These are phyloP conservation scores for Hipposideros larvatus DNA, from an alignment of 2,797 vertebrate genomes.

Conservation along the genomic window DNA sequence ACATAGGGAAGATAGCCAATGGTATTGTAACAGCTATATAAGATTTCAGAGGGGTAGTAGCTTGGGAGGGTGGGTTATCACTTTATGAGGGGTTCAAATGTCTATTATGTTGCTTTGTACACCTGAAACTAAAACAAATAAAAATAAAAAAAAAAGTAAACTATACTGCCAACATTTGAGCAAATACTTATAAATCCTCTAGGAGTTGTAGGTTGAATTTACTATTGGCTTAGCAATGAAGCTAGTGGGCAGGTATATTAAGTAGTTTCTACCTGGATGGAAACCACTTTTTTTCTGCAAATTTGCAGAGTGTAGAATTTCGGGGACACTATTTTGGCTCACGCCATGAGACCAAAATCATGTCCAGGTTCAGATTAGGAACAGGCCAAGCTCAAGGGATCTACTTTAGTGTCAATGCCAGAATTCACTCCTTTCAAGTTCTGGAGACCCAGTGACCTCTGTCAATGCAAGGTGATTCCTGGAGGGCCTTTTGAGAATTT, in stretches of 20 bases:
- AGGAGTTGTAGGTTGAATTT: background rate
- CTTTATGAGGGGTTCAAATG: no score
- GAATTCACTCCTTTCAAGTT: conserved; percentile 42
- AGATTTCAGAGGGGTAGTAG: no score
- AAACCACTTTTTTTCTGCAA: background rate
- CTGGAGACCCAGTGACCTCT: background rate
- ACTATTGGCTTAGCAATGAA: background rate
- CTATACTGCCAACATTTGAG: background rate
- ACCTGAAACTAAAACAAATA: no score
- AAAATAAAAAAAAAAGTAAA: background rate
- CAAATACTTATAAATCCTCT: conserved; percentile 20
- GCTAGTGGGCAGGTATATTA: background rate
- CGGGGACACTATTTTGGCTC: background rate
- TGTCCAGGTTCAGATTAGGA: background rate
- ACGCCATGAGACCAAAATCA: background rate
- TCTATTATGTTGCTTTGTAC: no score
- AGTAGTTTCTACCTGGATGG: background rate
- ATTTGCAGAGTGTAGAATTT: background rate
- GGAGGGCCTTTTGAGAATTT: background rate
- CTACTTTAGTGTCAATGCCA: background rate
- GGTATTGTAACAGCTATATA: no score
- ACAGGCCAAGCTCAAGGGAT: background rate
- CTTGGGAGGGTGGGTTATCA: no score
- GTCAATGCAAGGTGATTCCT: background rate
- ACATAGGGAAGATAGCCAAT: no score